Base-by-base conservation (phyloP, 2,113 vertebrate species). In the Heterochromis multidens region DNA sequence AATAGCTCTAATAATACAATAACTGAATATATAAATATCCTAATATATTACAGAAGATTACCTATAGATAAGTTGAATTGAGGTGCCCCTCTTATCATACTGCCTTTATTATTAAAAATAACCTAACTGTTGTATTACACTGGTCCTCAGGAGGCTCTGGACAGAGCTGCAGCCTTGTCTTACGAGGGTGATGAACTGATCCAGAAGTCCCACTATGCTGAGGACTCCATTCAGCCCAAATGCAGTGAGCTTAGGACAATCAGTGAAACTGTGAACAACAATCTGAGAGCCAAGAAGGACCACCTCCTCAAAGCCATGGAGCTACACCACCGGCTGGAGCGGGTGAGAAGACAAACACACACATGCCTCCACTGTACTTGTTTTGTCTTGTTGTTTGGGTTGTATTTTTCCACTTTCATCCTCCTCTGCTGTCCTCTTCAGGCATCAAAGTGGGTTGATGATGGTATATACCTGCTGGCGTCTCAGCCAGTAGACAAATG, bases 401-500 rank as follows among this genome's bases (percentile, higher is more conserved):
- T n/a, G n/a, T n/a, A n/a, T 27, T 78, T 52, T 58, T 43, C 43
- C 2, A 43, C 59, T 46, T 29, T 82, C 4, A 8, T 62, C 19
- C 2, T 74, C 35, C 29, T 57, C 56, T 54, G 29, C 10, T 72
- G 1, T 79, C 33, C 7, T 58, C 67, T 35, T 13, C 89, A 99
- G 99, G 97, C 97, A 52, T 96, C 97, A 86, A 97, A 96, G 85
- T 99, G 98, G 98, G 97, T 97, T 1, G 98, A 99, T 23, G 97
- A 98, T 88, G 99, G 99, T 10, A 98, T 99, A 83, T 99, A 97
- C 92, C 94, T 99, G 91, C 95, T 99, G 93, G 99, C 98, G 6
- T 99, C 97, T 0, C 99, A 99, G 86, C 97, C 97, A 0, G 98
- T 99, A 65, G 99, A 99, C 95, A 99, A 98, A 89, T 99, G 98